Percentiles rank a stretch among this genome's conserved stretches.
These are phyloP conservation scores for Apostichopus californicus DNA, from an alignment of 35 echinoderm and acorn worm species.

Conservation along the genomic window DNA sequence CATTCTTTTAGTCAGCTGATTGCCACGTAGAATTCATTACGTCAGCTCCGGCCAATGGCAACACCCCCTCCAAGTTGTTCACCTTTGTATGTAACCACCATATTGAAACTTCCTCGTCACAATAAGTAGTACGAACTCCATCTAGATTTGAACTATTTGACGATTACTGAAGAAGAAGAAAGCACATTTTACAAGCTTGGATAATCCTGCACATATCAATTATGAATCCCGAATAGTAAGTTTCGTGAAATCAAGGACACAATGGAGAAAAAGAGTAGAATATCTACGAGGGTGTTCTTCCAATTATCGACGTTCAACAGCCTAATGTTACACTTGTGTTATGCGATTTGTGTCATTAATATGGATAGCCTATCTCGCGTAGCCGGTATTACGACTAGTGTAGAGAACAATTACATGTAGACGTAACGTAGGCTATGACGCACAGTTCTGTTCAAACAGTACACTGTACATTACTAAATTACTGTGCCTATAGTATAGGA, in stretches of 20 bases:
- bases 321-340: slow-evolving; percentile 30
- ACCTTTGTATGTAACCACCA: slow-evolving; percentile 58
- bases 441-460: neutral
- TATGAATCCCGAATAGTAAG: slow-evolving; percentile 68
- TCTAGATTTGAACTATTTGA: slow-evolving; percentile 32
- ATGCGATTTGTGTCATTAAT: neutral
- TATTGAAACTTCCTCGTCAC: slow-evolving; percentile 65
- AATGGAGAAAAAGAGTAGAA: slow-evolving; percentile 10
- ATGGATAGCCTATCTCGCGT: slow-evolving; percentile 19
- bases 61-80: slow-evolving; percentile 64
- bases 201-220: slow-evolving; percentile 26
- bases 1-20: slow-evolving; percentile 55
- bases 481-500: neutral
- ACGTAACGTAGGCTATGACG: neutral
- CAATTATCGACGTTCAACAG: neutral
- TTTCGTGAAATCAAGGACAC: neutral
- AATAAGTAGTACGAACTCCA: neutral
- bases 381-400: slow-evolving; percentile 18
- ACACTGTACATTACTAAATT: neutral
- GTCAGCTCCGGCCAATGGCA: slow-evolving; percentile 65
- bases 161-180: slow-evolving; percentile 24
- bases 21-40: slow-evolving; percentile 65
- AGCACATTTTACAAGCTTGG: neutral
- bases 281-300: slow-evolving; percentile 4
- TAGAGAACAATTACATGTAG: neutral